phyloP scores from a whole-genome alignment of 2,888 invertebrate species.

The Meghimatium bilineatum region DNA sequence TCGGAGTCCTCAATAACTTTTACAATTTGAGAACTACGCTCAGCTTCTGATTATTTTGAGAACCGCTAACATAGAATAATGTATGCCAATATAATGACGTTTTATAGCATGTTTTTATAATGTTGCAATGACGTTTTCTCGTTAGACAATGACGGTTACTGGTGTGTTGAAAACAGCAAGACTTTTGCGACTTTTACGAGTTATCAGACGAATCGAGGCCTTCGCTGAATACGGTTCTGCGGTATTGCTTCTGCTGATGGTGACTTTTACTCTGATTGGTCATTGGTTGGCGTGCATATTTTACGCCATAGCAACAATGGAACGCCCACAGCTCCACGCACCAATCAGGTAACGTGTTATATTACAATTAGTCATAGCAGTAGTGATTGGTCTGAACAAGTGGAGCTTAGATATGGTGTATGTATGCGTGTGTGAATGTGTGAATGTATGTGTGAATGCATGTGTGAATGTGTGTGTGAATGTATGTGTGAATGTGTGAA shows the following conservation, averaged over 20 bases:
- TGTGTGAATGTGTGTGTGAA: no score
- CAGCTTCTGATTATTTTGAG: no score
- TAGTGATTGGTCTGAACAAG: no score
- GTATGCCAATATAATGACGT: no score
- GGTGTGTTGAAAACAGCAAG: slow-evolving; percentile 76
- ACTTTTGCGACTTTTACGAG: slow-evolving; percentile 74
- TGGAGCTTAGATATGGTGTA: no score
- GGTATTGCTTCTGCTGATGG: slow-evolving; percentile 76
- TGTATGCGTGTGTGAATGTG: no score
- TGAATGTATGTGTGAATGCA: no score
- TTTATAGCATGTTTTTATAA: not conserved
- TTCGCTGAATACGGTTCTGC: slow-evolving; percentile 77
- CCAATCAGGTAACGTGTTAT: slow-evolving; percentile 56
- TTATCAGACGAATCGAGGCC: slow-evolving; percentile 76
- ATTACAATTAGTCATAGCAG: no score
- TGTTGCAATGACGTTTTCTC: slow-evolving; percentile 37
- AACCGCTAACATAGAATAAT: no score
- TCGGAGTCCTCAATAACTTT: no score
- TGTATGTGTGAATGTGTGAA: no score
- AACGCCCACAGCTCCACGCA: slow-evolving; percentile 69
- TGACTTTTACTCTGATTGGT: slow-evolving; percentile 75
- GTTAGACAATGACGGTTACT: slow-evolving; percentile 76
- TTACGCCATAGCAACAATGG: slow-evolving; percentile 77
- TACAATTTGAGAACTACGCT: no score
- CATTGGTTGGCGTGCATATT: slow-evolving; percentile 78